A percentile compares a stretch with the other conserved stretches of the same genome.
Evolutionary conservation across 2,113 vertebrate genomes (phyloP).

Genomic region (Coryphaenoides rupestris): DNA sequence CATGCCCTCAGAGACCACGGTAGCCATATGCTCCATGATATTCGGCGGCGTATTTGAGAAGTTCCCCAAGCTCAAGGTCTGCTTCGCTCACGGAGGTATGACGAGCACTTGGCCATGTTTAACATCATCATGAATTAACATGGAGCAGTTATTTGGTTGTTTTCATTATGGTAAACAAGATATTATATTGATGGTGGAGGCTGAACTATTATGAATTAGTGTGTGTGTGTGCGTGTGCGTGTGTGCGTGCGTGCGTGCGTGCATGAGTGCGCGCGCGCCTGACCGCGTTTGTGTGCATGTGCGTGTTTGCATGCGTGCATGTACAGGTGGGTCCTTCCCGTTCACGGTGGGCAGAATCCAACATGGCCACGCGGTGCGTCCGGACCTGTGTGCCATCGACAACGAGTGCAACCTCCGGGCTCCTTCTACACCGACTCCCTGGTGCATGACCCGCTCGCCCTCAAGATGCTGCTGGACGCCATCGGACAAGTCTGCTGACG

Average conservation of each 20-base stretch:
- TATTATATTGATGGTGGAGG: not conserved
- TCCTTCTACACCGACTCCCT: conserved; percentile 95
- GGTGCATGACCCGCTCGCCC: conserved; percentile 83
- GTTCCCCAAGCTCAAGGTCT: conserved; percentile 95
- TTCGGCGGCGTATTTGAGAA: conserved; percentile 93
- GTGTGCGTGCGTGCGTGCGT: too few species aligned
- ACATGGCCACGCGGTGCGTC: conserved; percentile 88
- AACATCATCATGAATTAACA: too few species aligned
- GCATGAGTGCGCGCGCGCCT: too few species aligned
- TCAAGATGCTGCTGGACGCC: conserved; percentile 82
- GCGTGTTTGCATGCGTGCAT: too few species aligned
- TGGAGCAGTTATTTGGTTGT: too few species aligned
- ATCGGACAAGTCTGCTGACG: conserved; percentile 81
- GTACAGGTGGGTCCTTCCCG: conserved; percentile 89
- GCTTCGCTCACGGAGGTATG: conserved; percentile 95
- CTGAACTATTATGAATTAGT: too few species aligned
- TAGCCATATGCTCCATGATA: conserved; percentile 94
- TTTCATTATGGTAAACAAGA: too few species aligned
- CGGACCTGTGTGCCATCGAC: conserved; percentile 90
- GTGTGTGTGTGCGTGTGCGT: too few species aligned
- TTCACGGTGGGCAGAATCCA: conserved; percentile 91
- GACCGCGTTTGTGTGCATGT: too few species aligned
- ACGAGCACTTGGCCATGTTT: too few species aligned
- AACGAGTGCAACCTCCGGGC: conserved; percentile 80
- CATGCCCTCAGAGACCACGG: conserved; percentile 93